Percentiles rank a stretch among this genome's conserved stretches.
phyloP scores from a whole-genome alignment of 1,140 invertebrate species.

The Drosophila suzukii region DNA sequence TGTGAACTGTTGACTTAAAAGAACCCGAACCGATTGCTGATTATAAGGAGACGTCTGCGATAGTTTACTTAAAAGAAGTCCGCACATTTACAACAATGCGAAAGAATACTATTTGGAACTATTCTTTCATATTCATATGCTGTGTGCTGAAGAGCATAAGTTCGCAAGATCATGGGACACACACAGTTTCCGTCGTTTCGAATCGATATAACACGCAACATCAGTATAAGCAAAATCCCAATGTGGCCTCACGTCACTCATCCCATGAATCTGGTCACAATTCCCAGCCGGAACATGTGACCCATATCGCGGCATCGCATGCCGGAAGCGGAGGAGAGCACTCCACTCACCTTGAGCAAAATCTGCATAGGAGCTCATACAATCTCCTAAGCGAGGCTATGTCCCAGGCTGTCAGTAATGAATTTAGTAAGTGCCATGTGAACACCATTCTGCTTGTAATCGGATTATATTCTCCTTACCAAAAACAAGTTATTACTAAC shows the following conservation, averaged over 20 bases:
- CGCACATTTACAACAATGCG: slow-evolving; percentile 24
- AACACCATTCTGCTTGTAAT: neutral
- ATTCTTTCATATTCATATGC: slow-evolving; percentile 33
- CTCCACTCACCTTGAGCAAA: slow-evolving; percentile 37
- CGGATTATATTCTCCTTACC: neutral
- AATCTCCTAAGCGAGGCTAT: slow-evolving; percentile 84
- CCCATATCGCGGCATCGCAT: slow-evolving; percentile 10
- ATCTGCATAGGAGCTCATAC: slow-evolving; percentile 74
- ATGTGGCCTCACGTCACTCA: slow-evolving; percentile 17
- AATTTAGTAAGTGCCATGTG: slow-evolving; percentile 81
- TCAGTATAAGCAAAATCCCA: slow-evolving; percentile 20
- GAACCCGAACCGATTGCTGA: neutral
- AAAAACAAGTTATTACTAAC: neutral
- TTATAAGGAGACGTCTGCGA: slow-evolving; percentile 3
- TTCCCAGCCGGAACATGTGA: slow-evolving; percentile 10
- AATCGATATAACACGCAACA: slow-evolving; percentile 43
- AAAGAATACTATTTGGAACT: slow-evolving; percentile 42
- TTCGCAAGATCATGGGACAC: slow-evolving; percentile 34
- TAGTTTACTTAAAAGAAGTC: neutral
- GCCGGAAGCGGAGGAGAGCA: slow-evolving; percentile 35
- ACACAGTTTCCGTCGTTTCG: slow-evolving; percentile 11
- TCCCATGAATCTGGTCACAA: slow-evolving; percentile 21
- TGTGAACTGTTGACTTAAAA: neutral
- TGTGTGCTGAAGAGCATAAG: slow-evolving; percentile 38
- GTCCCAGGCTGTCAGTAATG: slow-evolving; percentile 84